phyloP scores from a whole-genome alignment of 1,140 invertebrate species.

The Pantala flavescens region DNA sequence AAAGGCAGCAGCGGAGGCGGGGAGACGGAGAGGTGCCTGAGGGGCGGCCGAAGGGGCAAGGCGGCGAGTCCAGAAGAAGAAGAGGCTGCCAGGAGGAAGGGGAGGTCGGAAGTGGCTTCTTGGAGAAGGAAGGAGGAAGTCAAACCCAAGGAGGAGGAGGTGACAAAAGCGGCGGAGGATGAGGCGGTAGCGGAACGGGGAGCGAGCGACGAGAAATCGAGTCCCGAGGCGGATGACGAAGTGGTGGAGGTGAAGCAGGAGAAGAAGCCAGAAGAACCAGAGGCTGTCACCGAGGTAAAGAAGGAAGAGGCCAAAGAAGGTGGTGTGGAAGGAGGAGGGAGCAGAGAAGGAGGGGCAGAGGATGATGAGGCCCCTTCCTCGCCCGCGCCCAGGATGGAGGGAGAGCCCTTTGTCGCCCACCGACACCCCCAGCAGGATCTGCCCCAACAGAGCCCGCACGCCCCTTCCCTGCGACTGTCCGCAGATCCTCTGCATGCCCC shows the following conservation, averaged over 20 bases:
- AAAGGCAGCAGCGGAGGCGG: too few species aligned
- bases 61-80: constrained; percentile 15
- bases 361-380: constrained; percentile 39
- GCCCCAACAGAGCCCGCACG: constrained; percentile 4
- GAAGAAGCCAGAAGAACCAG: constrained; percentile 22
- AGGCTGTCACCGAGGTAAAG: constrained; percentile 18
- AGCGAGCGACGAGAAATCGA: not conserved
- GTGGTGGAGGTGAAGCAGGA: not conserved
- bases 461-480: constrained; percentile 12
- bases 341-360: constrained; percentile 27
- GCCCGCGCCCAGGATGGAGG: constrained; percentile 36
- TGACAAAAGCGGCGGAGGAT: not conserved
- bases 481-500: constrained; percentile 21
- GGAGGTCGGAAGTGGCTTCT: not conserved
- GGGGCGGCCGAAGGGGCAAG: constrained; percentile 21
- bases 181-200: constrained; percentile 8
- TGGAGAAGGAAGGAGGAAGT: not conserved
- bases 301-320: constrained; percentile 13
- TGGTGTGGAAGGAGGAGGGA: constrained; percentile 14
- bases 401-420: constrained; percentile 29
- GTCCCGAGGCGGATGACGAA: not conserved
- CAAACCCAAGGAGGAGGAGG: constrained; percentile 7
- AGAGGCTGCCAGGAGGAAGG: constrained; percentile 14
- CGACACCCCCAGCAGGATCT: constrained; percentile 24
- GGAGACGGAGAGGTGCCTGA: constrained; percentile 24